phyloP scores from a whole-genome alignment of 2,888 invertebrate species.

The Limnephilus lunatus region DNA sequence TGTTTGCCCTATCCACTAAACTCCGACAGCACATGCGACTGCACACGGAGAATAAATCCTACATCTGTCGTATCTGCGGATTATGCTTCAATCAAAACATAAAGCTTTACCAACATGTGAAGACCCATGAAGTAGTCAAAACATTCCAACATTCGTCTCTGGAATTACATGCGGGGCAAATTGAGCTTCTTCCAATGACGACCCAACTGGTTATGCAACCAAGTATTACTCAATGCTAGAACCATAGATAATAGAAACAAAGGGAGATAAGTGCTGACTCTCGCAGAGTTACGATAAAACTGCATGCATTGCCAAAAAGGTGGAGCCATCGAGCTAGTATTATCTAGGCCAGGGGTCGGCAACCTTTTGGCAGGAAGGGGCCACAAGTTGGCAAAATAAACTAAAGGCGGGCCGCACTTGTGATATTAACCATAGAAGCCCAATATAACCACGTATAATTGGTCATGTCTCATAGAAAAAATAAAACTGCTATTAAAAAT shows the following conservation, averaged over 20 bases:
- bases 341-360: too few relatives aligned
- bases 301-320: too few relatives aligned
- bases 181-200: slow-evolving; percentile 46
- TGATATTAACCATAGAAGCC: too few relatives aligned
- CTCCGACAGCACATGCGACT: slow-evolving; percentile 62
- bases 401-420: too few relatives aligned
- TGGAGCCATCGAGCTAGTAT: too few relatives aligned
- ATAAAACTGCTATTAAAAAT: too few relatives aligned
- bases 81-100: slow-evolving; percentile 52
- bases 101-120: slow-evolving; percentile 60
- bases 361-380: too few relatives aligned
- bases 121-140: slow-evolving; percentile 46
- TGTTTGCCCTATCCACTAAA: slow-evolving; percentile 62
- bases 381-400: too few relatives aligned
- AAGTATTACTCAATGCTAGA: neutral
- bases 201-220: slow-evolving; percentile 54
- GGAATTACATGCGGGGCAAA: slow-evolving; percentile 35
- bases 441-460: too few relatives aligned
- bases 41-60: slow-evolving; percentile 61
- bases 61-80: slow-evolving; percentile 56
- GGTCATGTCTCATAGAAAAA: too few relatives aligned
- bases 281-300: too few relatives aligned
- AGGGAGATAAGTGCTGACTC: too few relatives aligned
- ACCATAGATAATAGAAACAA: neutral
- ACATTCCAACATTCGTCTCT: slow-evolving; percentile 13